Percentiles rank a stretch among this genome's conserved stretches.
phyloP scores from a whole-genome alignment of 2,113 vertebrate genomes.

The Apaloderma vittatum region DNA sequence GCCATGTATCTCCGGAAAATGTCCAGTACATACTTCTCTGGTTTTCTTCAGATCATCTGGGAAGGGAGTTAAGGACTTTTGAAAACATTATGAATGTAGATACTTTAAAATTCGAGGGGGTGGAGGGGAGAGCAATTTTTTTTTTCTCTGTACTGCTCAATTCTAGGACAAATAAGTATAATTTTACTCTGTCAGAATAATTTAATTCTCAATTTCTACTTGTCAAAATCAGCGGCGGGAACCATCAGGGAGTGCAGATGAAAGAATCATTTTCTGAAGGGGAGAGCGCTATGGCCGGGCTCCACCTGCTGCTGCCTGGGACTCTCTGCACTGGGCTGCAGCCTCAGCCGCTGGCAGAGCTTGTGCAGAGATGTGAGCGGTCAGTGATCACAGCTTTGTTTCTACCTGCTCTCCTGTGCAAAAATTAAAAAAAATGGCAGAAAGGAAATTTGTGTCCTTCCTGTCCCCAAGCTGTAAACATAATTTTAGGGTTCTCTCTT shows the following conservation, averaged over 20 bases:
- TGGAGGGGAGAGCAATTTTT: accelerated
- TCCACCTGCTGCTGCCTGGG: conserved; percentile 36
- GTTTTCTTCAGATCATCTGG: background rate
- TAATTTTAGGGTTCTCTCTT: background rate
- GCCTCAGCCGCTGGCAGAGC: background rate
- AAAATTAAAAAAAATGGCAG: background rate
- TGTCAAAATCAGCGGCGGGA: background rate
- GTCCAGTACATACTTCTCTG: background rate
- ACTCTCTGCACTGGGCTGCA: background rate
- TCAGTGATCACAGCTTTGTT: accelerated
- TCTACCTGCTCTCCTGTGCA: accelerated
- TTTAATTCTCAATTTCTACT: background rate
- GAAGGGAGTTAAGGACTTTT: background rate
- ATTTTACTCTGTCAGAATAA: background rate
- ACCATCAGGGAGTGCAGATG: accelerated
- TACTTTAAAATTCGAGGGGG: background rate
- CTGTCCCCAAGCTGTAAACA: background rate
- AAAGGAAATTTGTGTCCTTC: background rate
- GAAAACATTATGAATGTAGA: background rate
- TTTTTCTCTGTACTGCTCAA: accelerated
- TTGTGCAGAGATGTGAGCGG: accelerated
- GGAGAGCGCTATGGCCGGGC: background rate
- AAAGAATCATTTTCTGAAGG: accelerated
- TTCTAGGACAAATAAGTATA: background rate
- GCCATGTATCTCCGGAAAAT: background rate